A percentile compares a stretch with the other conserved stretches of the same genome.
These are phyloP conservation scores for Cydia splendana DNA, from an alignment of 1,140 invertebrate species.

Conservation along the genomic window DNA sequence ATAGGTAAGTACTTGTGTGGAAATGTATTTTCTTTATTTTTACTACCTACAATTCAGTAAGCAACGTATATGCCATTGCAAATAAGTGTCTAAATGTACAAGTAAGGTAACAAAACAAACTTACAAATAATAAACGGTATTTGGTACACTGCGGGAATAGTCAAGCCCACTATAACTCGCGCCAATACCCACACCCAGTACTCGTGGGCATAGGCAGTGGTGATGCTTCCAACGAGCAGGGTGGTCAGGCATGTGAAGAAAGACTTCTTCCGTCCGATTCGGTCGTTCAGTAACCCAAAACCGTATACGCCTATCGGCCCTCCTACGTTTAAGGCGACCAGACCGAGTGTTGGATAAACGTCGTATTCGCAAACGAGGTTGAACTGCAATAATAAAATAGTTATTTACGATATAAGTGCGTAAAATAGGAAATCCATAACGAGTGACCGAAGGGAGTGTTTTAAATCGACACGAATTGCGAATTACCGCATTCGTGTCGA, in stretches of 20 bases:
- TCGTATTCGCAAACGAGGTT: slow-evolving; percentile 91
- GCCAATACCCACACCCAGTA: slow-evolving; percentile 91
- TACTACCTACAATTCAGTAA: too few relatives aligned
- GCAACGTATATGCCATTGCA: not conserved
- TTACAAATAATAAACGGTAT: slow-evolving; percentile 97
- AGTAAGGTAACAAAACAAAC: slow-evolving; percentile 49
- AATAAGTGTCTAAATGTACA: not conserved
- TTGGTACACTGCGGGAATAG: slow-evolving; percentile 96
- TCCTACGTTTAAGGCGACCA: slow-evolving; percentile 90
- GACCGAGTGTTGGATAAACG: slow-evolving; percentile 91
- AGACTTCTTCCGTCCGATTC: slow-evolving; percentile 88
- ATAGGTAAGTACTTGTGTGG: too few relatives aligned
- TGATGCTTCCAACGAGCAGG: slow-evolving; percentile 87
- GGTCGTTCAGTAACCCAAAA: slow-evolving; percentile 91
- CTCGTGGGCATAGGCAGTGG: slow-evolving; percentile 86
- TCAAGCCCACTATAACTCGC: slow-evolving; percentile 89
- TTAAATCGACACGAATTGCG: too few relatives aligned
- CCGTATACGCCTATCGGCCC: slow-evolving; percentile 92
- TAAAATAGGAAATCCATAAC: too few relatives aligned
- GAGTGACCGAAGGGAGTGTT: too few relatives aligned
- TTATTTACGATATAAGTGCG: too few relatives aligned
- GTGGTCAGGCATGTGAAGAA: slow-evolving; percentile 91
- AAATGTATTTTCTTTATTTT: too few relatives aligned
- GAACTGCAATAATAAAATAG: slow-evolving; percentile 81
- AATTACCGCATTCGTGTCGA: too few relatives aligned